Evolutionary conservation across 2,888 invertebrate species (phyloP), one percentile per base, ranked within the genome.

Genomic region (Eupithecia tripunctaria): DNA sequence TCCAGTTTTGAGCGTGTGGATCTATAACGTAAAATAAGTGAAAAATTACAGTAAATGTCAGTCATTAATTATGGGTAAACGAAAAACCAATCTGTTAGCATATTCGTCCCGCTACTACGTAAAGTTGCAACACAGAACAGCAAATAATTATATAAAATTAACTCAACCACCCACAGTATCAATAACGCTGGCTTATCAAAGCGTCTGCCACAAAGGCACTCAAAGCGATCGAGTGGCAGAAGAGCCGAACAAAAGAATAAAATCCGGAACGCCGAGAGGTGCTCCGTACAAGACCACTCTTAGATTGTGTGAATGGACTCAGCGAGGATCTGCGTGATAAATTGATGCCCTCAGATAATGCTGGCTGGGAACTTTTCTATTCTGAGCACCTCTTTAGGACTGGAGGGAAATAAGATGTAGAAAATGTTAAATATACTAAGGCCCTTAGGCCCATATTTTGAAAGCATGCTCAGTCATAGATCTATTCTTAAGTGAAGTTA

Each of bases 181-280:
- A 74, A 74, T 73, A 75, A 75, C 73, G 69, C 71, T 74, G 84
- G 85, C 86, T 90, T 90, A 88, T 90, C 90, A 91, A 88, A 90
- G 89, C 86, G 84, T 88, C 87, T 88, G 87, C 89, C 89, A 93
- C 94, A 92, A 93, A 92, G 93, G 88, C 86, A 85, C 85, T 85
- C 87, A n/a, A 38, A 36, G 87, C 85, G 78, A 87, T 90, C 86
- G 81, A 93, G 93, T 89, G 89, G 86, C 85, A 85, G 86, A 80
- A 83, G 90, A 70, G 90, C 87, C 86, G 82, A 86, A 93, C 93
- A 93, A 94, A 93, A 92, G 94, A 93, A 90, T 86, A 89, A 85
- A 88, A 92, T 89, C 92, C 89, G 93, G 93, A 93, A 93, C 92
- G 91, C 85, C 85, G 87, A 93, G 93, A 86, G 91, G 85, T 84